Evolutionary conservation across 2,888 invertebrate species (phyloP).

Genomic region (Acanthosoma haemorrhoidale): DNA sequence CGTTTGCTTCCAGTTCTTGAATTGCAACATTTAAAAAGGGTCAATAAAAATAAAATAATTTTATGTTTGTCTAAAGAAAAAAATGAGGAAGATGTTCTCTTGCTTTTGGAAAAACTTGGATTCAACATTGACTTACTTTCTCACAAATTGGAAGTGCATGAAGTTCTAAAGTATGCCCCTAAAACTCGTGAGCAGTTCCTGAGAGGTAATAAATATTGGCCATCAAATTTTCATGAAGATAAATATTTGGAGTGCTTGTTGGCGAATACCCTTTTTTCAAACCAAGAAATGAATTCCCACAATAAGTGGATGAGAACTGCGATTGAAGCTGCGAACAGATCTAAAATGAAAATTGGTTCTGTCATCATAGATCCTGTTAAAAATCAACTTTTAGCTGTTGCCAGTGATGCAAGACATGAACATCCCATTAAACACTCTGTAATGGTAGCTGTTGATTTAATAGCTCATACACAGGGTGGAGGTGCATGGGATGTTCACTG

Average conservation of each 20-base stretch:
- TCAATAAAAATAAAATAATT: constrained; percentile 49
- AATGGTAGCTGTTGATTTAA: constrained; percentile 80
- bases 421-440: constrained; percentile 77
- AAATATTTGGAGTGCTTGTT: constrained; percentile 63
- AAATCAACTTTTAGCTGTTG: constrained; percentile 61
- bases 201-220: constrained; percentile 62
- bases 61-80: constrained; percentile 32
- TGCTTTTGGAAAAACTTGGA: constrained; percentile 48
- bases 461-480: constrained; percentile 65
- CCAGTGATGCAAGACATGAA: constrained; percentile 51
- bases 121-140: constrained; percentile 52
- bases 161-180: constrained; percentile 59
- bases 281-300: constrained; percentile 53
- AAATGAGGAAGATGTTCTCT: constrained; percentile 46
- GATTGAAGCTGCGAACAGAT: constrained; percentile 50
- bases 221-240: constrained; percentile 78
- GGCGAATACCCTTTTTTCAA: constrained; percentile 57
- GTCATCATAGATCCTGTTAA: constrained; percentile 69
- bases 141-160: constrained; percentile 51
- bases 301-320: constrained; percentile 56
- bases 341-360: constrained; percentile 48
- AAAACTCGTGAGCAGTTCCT: constrained; percentile 62
- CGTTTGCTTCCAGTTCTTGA: constrained; percentile 55
- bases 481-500: constrained; percentile 36
- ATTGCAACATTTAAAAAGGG: constrained; percentile 68